Conservation (phyloP, 2,888 invertebrate species). For the Strigamia transsilvanica region DNA sequence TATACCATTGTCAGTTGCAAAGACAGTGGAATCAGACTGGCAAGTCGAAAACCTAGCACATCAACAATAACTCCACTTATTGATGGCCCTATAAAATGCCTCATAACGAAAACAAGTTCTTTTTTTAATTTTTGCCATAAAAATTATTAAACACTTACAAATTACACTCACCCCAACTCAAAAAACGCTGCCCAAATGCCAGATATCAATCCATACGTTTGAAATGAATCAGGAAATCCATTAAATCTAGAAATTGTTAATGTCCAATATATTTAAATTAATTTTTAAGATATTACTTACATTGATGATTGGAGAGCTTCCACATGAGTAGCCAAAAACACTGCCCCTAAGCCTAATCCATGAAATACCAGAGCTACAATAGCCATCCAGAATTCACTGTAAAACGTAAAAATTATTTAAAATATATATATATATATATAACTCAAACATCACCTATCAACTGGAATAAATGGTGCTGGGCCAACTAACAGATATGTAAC, state of each 20-base stretch:
- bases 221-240: neutral
- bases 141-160: neutral
- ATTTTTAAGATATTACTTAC: neutral
- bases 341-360: neutral
- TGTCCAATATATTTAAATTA: neutral
- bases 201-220: neutral
- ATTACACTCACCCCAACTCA: neutral
- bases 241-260: neutral
- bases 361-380: neutral
- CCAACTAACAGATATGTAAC: neutral
- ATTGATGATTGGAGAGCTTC: neutral
- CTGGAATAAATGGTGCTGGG: neutral
- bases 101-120: slow-evolving; percentile 57
- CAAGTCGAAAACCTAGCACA: neutral
- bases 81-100: neutral
- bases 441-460: neutral
- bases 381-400: neutral
- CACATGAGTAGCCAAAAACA: neutral
- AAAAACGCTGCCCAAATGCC: slow-evolving; percentile 14
- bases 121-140: neutral
- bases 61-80: neutral
- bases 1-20: no score
- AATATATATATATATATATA: no score
- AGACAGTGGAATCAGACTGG: neutral
- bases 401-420: no score